Evolutionary conservation across 2,888 invertebrate species (phyloP).

Genomic region (Ophonus ardosiacus): DNA sequence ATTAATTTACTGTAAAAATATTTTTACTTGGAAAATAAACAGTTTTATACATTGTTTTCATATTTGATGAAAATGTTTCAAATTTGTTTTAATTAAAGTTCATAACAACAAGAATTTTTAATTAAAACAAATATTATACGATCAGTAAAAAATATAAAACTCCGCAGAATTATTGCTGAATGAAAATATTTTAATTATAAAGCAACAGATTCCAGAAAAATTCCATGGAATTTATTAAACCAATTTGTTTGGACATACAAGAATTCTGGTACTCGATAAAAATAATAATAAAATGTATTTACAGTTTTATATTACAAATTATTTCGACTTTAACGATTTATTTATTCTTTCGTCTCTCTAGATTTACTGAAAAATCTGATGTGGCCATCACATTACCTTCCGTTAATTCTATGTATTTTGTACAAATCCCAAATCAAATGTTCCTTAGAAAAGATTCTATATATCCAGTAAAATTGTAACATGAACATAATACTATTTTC

Average conservation of each 20-base stretch:
- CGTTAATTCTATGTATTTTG: too few relatives aligned
- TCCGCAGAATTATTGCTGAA: background rate
- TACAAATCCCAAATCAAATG: too few relatives aligned
- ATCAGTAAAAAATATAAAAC: background rate
- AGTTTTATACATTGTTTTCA: background rate
- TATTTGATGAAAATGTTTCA: background rate
- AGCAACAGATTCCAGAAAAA: background rate
- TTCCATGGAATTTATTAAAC: background rate
- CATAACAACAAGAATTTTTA: conserved; percentile 21
- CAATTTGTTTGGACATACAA: background rate
- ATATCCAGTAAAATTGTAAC: too few relatives aligned
- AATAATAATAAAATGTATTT: background rate
- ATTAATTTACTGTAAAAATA: conserved; percentile 31
- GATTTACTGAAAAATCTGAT: too few relatives aligned
- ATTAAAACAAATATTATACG: conserved; percentile 6
- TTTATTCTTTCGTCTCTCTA: too few relatives aligned
- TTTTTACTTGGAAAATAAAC: background rate
- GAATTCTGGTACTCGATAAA: background rate
- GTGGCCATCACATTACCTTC: too few relatives aligned
- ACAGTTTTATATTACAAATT: too few relatives aligned
- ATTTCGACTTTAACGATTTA: too few relatives aligned
- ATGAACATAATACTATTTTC: too few relatives aligned
- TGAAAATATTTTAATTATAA: conserved; percentile 25
- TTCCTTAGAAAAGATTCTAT: too few relatives aligned
- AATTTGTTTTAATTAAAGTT: conserved; percentile 30